Evolutionary conservation across 30 jellyfish, hydroid and myxozoan species (phyloP).

Genomic region (Hydractinia echinata): DNA sequence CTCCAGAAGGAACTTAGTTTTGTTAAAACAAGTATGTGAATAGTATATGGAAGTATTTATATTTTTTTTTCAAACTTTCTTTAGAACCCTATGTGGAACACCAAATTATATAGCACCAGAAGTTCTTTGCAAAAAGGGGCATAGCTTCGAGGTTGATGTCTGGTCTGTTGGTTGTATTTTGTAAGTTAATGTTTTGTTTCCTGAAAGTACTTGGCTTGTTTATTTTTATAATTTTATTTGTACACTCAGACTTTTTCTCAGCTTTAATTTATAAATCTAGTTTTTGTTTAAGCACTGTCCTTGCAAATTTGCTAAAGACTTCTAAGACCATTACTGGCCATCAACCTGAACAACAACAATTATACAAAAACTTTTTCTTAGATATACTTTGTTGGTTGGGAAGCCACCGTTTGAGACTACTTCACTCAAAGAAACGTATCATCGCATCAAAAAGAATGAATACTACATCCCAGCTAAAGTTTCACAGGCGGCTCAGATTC

Average conservation of each 20-base stretch:
- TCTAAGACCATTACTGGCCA: neutral
- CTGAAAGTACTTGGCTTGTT: neutral
- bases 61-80: neutral
- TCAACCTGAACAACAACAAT: neutral
- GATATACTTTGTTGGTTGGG: conserved; percentile 92
- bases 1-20: no score
- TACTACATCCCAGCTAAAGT: conserved; percentile 93
- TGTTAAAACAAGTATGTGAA: neutral
- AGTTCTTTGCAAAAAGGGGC: conserved; percentile 91
- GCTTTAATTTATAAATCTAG: no score
- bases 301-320: no score
- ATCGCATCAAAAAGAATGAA: conserved; percentile 87
- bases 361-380: neutral
- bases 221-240: neutral
- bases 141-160: conserved; percentile 94
- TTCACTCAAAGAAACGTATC: conserved; percentile 88
- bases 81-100: conserved; percentile 98
- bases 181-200: conserved; percentile 68
- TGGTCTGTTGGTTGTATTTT: conserved; percentile 99
- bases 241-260: neutral
- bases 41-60: neutral
- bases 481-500: conserved; percentile 88
- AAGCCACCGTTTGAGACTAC: conserved; percentile 99
- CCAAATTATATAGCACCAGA: conserved; percentile 99
- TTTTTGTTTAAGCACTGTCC: no score